Conservation (phyloP, 2,888 invertebrate genomes). For the Beris chalybata region DNA sequence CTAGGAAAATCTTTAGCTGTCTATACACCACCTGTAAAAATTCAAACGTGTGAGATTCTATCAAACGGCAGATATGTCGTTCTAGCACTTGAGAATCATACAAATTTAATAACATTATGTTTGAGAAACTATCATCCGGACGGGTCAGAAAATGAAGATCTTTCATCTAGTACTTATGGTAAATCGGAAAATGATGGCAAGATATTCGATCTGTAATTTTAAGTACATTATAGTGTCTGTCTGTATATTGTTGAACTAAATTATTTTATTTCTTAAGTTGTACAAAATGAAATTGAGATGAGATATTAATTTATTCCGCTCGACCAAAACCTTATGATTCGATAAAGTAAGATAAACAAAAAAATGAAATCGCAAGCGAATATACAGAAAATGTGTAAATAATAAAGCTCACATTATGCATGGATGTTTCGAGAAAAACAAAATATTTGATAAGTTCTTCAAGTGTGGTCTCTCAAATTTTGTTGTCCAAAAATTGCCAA, state of each 20-base stretch:
- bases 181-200: conserved; percentile 62
- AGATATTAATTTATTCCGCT: not conserved
- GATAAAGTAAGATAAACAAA: too few species aligned
- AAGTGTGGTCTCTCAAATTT: too few species aligned
- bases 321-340: too few species aligned
- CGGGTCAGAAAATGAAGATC: conserved; percentile 37
- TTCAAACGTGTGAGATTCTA: conserved; percentile 76
- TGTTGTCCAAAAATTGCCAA: too few species aligned
- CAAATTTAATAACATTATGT: conserved; percentile 67
- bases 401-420: too few species aligned
- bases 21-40: conserved; percentile 73
- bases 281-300: not conserved
- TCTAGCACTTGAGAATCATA: conserved; percentile 68
- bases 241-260: not conserved
- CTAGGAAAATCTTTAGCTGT: conserved; percentile 78
- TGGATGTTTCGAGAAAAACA: too few species aligned
- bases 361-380: too few species aligned
- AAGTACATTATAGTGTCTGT: not conserved
- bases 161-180: conserved; percentile 56
- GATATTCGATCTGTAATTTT: conserved; percentile 59
- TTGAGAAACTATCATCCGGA: conserved; percentile 53
- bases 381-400: too few species aligned
- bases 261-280: not conserved
- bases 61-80: conserved; percentile 72
- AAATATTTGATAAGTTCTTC: too few species aligned